Base-by-base conservation (phyloP, 2,113 vertebrate species). In the Oncorhynchus mykiss region DNA sequence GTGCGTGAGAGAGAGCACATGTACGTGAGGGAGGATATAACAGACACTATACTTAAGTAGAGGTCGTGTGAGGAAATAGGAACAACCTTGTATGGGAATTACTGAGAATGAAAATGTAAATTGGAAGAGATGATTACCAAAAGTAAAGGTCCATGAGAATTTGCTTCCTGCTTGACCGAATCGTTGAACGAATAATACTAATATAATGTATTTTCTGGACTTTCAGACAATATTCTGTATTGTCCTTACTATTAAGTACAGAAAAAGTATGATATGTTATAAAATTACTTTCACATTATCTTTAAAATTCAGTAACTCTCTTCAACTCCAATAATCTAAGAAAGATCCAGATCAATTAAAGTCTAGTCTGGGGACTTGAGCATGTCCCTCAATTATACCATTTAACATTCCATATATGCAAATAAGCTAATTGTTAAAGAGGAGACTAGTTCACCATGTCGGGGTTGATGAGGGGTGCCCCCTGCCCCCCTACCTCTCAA, bases 321-420 rank as follows among this genome's bases (percentile, higher is more conserved):
- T 62, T 24, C n/a, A 24, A n/a, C 59, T 62, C 59, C n/a, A 6
- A 60, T 20, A n/a, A n/a, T 60, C n/a, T 51, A 51, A 51, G 49
- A 51, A 51, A 60, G 22, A 9, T 57, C 5, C 54, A 57, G 16
- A 57, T 57, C 16, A 18, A 34, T 72, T 72, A 5, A 31, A 4
- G 48, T 70, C 7, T 20, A 9, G 39, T 25, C 22, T 12, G 49
- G 39, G 48, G 48, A 48, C 16, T 16, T 16, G 60, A 72, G 62
- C n/a, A 29, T 3, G 45, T 22, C 81, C 86, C 86, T 89, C 80
- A 85, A 82, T 91, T 87, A 86, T 85, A 75, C 64, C 87, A 77
- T 89, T 91, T 90, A 90, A 81, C 82, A 82, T 77, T 79, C 77
- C 80, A 88, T 88, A 89, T 87, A 87, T 62, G 80, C 86, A 87